Evolutionary conservation across 2,113 vertebrate species (phyloP).

Genomic region (Piaya cayana): DNA sequence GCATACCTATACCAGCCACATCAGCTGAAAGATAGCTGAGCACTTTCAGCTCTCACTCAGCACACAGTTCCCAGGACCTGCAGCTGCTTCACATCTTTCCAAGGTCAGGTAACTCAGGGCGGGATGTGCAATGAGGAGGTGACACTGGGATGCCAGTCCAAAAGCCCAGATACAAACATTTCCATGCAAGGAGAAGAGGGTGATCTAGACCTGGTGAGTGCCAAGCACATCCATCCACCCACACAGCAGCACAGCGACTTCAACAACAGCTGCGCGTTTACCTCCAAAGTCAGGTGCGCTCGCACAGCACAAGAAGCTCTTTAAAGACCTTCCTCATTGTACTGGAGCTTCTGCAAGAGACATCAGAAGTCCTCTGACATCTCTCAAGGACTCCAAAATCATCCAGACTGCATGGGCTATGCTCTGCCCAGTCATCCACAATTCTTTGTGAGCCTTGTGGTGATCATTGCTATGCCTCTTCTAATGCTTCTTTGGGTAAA

Average conservation of each 20-base stretch:
- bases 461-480: not conserved
- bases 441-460: not conserved
- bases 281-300: not conserved
- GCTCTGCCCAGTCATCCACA: not conserved
- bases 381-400: not conserved
- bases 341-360: not conserved
- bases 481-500: not conserved
- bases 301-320: not conserved
- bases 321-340: not conserved
- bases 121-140: not conserved
- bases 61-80: not conserved
- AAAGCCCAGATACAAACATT: not conserved
- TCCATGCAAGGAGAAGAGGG: not conserved
- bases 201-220: not conserved
- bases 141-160: not conserved
- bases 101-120: not conserved
- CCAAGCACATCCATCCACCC: not conserved
- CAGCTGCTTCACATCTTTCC: not conserved
- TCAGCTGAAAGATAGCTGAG: not conserved
- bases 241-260: not conserved
- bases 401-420: not conserved
- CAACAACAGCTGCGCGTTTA: constrained; percentile 4
- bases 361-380: not conserved
- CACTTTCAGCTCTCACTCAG: not conserved
- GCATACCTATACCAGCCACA: accelerated